These are phyloP conservation scores for Helicoverpa zea DNA, from an alignment of 1,140 invertebrate genomes.

Conservation along the genomic window DNA sequence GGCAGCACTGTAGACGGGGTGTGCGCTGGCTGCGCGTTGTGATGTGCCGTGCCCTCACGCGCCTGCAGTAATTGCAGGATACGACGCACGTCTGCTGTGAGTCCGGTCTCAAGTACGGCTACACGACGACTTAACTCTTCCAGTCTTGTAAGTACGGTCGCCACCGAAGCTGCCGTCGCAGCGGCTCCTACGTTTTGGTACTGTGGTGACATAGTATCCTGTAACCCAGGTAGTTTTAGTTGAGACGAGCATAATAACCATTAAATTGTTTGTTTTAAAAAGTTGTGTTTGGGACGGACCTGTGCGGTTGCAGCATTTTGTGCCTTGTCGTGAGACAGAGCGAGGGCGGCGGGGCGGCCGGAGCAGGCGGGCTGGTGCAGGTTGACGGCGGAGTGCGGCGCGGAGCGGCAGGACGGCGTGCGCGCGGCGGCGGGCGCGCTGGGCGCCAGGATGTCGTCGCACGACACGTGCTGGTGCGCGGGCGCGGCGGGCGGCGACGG, in stretches of 20 bases:
- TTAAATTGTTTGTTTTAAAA: not conserved
- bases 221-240: constrained; percentile 2
- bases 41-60: constrained; percentile 81
- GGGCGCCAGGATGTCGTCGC: constrained; percentile 81
- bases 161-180: constrained; percentile 70
- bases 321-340: constrained; percentile 68
- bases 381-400: constrained; percentile 83
- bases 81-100: constrained; percentile 89
- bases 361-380: constrained; percentile 68
- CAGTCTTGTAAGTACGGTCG: constrained; percentile 85
- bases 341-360: constrained; percentile 72
- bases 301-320: constrained; percentile 66
- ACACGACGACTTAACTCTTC: constrained; percentile 89
- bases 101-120: constrained; percentile 88
- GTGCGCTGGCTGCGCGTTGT: constrained; percentile 77
- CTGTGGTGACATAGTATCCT: constrained; percentile 80
- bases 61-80: constrained; percentile 90
- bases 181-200: constrained; percentile 81
- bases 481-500: constrained; percentile 76
- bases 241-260: not conserved
- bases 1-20: constrained; percentile 74
- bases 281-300: constrained; percentile 50
- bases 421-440: constrained; percentile 66
- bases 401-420: constrained; percentile 78
- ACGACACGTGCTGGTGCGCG: constrained; percentile 77